Percentiles rank a stretch among this genome's conserved stretches.
These are phyloP conservation scores for Microcebus murinus DNA, from an alignment of 2,113 vertebrate species.

Conservation along the genomic window DNA sequence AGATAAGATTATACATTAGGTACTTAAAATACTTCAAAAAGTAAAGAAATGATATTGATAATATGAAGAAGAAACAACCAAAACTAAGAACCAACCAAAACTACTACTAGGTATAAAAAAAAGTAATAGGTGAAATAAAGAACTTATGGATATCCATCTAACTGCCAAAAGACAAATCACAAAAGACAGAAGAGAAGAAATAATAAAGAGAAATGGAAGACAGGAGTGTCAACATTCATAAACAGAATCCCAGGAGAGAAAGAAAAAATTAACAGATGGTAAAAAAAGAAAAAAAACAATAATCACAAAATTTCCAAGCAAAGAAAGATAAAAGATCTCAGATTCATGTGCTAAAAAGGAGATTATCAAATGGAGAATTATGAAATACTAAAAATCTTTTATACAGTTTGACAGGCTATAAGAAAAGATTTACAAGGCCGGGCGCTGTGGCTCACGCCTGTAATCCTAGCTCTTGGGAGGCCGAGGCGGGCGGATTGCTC, in stretches of 20 bases:
- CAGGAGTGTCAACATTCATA: neutral
- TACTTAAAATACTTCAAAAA: slow-evolving; percentile 33
- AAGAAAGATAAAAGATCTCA: neutral
- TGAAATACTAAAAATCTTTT: neutral
- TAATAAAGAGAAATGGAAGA: neutral
- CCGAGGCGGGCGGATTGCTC: too few species aligned
- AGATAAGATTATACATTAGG: neutral
- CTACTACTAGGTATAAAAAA: neutral
- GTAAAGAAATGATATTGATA: neutral
- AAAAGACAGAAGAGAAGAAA: neutral
- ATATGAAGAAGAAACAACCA: neutral
- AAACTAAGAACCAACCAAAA: slow-evolving; percentile 14
- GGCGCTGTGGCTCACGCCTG: too few species aligned
- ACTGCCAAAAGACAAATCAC: neutral
- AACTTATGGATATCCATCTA: neutral
- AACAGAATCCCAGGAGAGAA: neutral
- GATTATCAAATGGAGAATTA: neutral
- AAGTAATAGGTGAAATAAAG: neutral
- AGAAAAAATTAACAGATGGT: neutral
- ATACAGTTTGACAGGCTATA: neutral
- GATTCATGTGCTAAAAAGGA: neutral
- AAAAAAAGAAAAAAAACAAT: neutral
- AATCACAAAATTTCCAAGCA: slow-evolving; percentile 34
- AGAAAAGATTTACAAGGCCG: neutral
- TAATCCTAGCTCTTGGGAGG: too few species aligned